Conservation (phyloP, 1,140 invertebrate genomes). For the Lasioglossum baleicum region DNA sequence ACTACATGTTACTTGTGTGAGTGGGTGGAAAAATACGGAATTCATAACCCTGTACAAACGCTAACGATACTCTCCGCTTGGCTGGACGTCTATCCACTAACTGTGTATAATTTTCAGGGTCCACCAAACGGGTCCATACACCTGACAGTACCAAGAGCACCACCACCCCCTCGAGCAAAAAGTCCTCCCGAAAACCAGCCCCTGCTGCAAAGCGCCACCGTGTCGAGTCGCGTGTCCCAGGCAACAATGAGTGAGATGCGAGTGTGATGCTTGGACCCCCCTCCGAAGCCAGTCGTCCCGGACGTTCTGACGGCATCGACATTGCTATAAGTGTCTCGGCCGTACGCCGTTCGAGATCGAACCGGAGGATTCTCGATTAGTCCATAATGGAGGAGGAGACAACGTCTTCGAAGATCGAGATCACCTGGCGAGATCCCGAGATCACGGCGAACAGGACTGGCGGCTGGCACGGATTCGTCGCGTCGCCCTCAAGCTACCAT, state of each 20-base stretch:
- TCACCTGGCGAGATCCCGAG: background rate
- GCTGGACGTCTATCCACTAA: too few relatives aligned
- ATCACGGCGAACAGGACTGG: background rate
- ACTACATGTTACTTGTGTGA: too few relatives aligned
- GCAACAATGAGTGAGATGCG: constrained; percentile 91
- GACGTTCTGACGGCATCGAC: constrained; percentile 77
- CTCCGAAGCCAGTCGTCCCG: constrained; percentile 75
- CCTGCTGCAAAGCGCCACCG: constrained; percentile 75
- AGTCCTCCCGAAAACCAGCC: constrained; percentile 82
- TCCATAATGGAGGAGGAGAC: background rate
- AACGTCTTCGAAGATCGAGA: background rate
- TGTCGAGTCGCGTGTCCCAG: constrained; percentile 83
- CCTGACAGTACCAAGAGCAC: constrained; percentile 81
- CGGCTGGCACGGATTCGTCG: background rate
- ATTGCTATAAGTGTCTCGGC: constrained; percentile 69
- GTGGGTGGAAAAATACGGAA: too few relatives aligned
- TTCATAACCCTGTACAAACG: background rate
- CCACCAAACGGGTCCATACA: constrained; percentile 83
- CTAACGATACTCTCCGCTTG: background rate
- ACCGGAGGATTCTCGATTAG: background rate
- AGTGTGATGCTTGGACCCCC: constrained; percentile 86
- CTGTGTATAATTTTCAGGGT: constrained; percentile 64
- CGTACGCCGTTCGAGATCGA: constrained; percentile 7
- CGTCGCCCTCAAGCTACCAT: background rate
- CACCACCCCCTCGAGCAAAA: constrained; percentile 81